Conservation (phyloP, 2,888 invertebrate genomes). For the Andrena praecox region DNA sequence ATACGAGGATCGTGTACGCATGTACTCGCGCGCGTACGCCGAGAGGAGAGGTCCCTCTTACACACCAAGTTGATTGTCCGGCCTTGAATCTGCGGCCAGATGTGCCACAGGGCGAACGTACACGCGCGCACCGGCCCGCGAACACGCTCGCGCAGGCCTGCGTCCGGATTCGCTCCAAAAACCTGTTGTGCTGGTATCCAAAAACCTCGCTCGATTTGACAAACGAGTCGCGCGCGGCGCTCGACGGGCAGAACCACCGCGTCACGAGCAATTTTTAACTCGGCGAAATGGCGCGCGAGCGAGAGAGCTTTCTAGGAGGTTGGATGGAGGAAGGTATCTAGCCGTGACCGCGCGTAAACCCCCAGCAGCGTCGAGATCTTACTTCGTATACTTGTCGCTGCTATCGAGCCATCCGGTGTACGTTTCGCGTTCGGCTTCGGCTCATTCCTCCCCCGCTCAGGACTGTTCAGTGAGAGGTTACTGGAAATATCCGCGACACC, state of each 20-base stretch:
- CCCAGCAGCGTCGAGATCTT: no score
- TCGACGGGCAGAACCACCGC: neutral
- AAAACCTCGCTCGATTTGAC: constrained; percentile 38
- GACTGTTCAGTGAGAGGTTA: no score
- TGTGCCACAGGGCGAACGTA: constrained; percentile 67
- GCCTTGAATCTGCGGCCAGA: constrained; percentile 82
- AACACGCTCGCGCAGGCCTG: constrained; percentile 18
- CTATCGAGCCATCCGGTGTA: no score
- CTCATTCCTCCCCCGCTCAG: no score
- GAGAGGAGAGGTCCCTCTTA: constrained; percentile 57
- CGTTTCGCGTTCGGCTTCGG: no score
- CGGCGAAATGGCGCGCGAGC: neutral
- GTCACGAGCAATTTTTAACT: neutral
- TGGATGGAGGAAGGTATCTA: no score
- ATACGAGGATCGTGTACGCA: constrained; percentile 46
- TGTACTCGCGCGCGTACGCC: constrained; percentile 33
- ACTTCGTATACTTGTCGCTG: no score
- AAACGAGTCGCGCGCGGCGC: neutral
- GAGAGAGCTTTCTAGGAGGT: neutral
- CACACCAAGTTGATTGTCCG: constrained; percentile 82
- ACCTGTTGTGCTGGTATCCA: constrained; percentile 47
- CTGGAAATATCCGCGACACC: no score
- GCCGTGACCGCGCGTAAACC: no score
- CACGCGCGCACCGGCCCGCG: constrained; percentile 15
- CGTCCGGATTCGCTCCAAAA: constrained; percentile 46